These are phyloP conservation scores for Nycticebus coucang DNA, from an alignment of 2,113 vertebrate genomes.

Conservation along the genomic window DNA sequence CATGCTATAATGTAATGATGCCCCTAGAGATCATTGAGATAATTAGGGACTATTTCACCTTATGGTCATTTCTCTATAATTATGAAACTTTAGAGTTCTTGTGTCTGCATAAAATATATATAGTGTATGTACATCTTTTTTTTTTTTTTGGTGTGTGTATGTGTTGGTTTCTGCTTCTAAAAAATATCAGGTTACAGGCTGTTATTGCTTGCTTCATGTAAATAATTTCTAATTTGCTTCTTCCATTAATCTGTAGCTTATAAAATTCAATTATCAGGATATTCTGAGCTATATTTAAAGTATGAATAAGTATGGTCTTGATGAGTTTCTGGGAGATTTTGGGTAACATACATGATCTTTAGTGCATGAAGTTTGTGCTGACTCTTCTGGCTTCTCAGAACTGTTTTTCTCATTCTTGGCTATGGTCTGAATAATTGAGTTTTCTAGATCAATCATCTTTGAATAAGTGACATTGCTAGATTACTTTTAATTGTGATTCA, in stretches of 20 bases:
- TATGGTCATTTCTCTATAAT: slow-evolving; percentile 33
- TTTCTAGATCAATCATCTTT: neutral
- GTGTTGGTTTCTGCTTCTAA: neutral
- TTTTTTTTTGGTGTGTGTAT: neutral
- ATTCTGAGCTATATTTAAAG: slow-evolving; percentile 44
- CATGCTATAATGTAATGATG: slow-evolving; percentile 22
- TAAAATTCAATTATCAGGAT: slow-evolving; percentile 30
- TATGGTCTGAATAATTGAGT: slow-evolving; percentile 10
- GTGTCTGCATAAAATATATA: neutral
- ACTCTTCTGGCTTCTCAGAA: slow-evolving; percentile 25
- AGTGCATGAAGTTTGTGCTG: neutral
- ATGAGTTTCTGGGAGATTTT: neutral
- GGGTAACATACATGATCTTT: neutral
- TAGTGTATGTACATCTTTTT: neutral
- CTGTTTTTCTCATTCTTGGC: neutral
- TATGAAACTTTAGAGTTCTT: neutral
- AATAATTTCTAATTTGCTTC: slow-evolving; percentile 56
- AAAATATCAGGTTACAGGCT: neutral
- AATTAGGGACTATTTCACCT: slow-evolving; percentile 31
- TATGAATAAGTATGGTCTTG: neutral
- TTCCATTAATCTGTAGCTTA: neutral
- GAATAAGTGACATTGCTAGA: slow-evolving; percentile 18
- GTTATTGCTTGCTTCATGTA: slow-evolving; percentile 2
- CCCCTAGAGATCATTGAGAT: neutral
- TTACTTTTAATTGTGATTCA: slow-evolving; percentile 29